Conservation (phyloP, 2,888 invertebrate species). For the Icerya purchasi region DNA sequence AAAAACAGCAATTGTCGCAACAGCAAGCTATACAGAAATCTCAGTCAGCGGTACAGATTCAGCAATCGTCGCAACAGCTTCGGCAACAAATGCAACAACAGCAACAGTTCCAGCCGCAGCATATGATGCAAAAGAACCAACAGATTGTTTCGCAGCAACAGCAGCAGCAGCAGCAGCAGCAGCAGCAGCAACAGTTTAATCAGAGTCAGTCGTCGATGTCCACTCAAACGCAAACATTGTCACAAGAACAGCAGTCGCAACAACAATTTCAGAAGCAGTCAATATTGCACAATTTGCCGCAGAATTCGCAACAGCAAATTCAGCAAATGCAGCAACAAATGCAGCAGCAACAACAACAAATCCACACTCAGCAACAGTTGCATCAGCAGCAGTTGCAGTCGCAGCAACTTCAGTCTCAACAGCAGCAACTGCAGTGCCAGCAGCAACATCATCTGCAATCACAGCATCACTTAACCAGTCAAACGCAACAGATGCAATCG, state of each 20-base stretch:
- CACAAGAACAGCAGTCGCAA: neutral
- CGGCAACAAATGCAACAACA: neutral
- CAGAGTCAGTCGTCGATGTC: neutral
- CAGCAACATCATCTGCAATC: conserved; percentile 12
- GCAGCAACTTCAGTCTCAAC: conserved; percentile 20
- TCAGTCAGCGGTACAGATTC: neutral
- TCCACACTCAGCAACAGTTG: conserved; percentile 11
- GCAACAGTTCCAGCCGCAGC: conserved; percentile 16
- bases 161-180: conserved; percentile 9
- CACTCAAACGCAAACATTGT: conserved; percentile 5
- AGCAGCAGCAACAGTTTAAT: neutral
- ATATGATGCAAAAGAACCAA: conserved; percentile 17
- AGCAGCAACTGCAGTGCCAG: conserved; percentile 17
- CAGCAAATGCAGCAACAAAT: conserved; percentile 3
- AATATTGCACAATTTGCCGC: conserved; percentile 15
- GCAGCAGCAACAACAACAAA: conserved; percentile 3
- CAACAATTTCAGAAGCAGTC: conserved; percentile 17
- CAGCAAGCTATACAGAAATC: neutral
- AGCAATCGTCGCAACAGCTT: neutral
- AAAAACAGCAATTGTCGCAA: neutral
- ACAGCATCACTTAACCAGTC: conserved; percentile 13
- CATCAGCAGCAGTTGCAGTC: conserved; percentile 10
- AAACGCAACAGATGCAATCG: conserved; percentile 14
- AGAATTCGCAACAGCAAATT: conserved; percentile 3
- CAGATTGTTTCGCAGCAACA: conserved; percentile 5